Evolutionary conservation across 2,888 invertebrate species (phyloP).

Genomic region (Achlya flavicornis): DNA sequence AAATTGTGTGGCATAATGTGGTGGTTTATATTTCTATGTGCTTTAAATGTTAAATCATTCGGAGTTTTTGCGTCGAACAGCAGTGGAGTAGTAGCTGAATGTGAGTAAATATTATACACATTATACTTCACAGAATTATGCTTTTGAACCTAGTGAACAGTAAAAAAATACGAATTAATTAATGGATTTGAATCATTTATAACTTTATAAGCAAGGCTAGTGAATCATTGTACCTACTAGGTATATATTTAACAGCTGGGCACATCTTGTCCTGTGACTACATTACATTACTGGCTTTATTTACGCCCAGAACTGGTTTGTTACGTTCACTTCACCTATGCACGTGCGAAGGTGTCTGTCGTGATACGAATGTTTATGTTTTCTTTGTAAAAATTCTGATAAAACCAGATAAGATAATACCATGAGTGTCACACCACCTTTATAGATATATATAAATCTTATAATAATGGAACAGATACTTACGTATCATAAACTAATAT

Average conservation of each 20-base stretch:
- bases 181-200: not conserved
- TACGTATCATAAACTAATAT: no score
- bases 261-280: constrained; percentile 43
- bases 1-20: constrained; percentile 81
- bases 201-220: no score
- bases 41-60: constrained; percentile 69
- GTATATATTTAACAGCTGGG: constrained; percentile 50
- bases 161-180: not conserved
- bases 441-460: not conserved
- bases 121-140: not conserved
- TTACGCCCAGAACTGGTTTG: constrained; percentile 61
- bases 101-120: constrained; percentile 57
- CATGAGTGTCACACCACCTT: constrained; percentile 34
- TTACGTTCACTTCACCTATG: constrained; percentile 39
- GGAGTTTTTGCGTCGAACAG: constrained; percentile 68
- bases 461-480: not conserved
- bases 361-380: constrained; percentile 36
- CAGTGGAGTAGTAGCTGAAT: constrained; percentile 58
- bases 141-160: no score
- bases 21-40: constrained; percentile 80
- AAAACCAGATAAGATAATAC: constrained; percentile 36
- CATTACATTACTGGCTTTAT: constrained; percentile 46
- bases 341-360: constrained; percentile 16
- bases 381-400: constrained; percentile 34
- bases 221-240: constrained; percentile 28